Base-by-base conservation (phyloP, 2,888 invertebrate genomes). In the Thera britannica region DNA sequence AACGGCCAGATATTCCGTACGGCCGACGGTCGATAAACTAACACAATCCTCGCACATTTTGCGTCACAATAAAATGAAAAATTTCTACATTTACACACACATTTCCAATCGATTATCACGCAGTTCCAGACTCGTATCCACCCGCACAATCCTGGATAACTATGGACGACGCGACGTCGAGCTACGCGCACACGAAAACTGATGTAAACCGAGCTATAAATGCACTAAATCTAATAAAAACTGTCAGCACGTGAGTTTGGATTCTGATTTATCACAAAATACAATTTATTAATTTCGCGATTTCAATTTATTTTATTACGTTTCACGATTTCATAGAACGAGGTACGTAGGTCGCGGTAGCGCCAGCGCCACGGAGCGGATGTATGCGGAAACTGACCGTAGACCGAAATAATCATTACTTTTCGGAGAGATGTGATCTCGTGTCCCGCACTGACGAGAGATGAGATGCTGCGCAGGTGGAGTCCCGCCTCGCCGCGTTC, bases 341-440 rank as follows among this genome's bases (percentile, higher is more conserved):
- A 85, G 83, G 84, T 57, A 89, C 84, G 84, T 88, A 88, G 84
- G 81, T 80, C 84, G 85, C 84, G 87, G 75, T 81, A 77, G n/a
- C 38, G 80, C 82, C 48, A 90, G 90, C 92, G 92, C 92, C 67
- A 52, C 83, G 79, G 85, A 71, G 78, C 89, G 93, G 90, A 88
- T 88, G 83, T 88, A 86, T 87, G 90, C 83, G 86, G 89, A 89
- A 70, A 93, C 91, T 90, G 90, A 76, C 74, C 83, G 85, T 86
- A 89, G 90, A 93, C 93, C 90, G 87, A 93, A 94, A 94, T 94
- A 94, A 94, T 94, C 94, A 93, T 94, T 94, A 94, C 91, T 94
- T 94, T 92, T 90, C 90, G 88, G 57, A 88, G 89, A 92, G 93
- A 93, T 93, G 92, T 90, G 92, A 92, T 92, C 92, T 92, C 87